A percentile compares a stretch with the other conserved stretches of the same genome.
Evolutionary conservation across 2,113 vertebrate genomes (phyloP).

Genomic region (Microcebus ravelobensis): DNA sequence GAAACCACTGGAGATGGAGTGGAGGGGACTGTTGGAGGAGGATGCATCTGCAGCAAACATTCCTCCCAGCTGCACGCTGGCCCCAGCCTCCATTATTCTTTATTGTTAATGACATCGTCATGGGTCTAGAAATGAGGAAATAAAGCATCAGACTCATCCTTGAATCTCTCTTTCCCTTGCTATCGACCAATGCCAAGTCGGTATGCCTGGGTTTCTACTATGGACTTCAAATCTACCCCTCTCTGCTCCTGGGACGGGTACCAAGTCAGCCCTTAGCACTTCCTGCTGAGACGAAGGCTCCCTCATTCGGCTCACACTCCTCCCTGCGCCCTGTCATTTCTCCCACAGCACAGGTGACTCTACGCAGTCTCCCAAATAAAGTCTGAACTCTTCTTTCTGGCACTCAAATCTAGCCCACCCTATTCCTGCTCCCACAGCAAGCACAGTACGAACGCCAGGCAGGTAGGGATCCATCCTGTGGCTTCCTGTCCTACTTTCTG

Average conservation of each 20-base stretch:
- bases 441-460: neutral
- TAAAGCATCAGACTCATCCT: neutral
- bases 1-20: neutral
- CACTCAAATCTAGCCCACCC: neutral
- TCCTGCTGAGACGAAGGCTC: accelerated
- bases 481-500: neutral
- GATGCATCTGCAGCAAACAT: neutral
- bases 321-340: neutral
- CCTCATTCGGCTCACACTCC: neutral
- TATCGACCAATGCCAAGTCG: neutral
- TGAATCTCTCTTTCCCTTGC: neutral
- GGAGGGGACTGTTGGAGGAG: neutral
- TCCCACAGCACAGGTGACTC: neutral
- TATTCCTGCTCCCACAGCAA: neutral
- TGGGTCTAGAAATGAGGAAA: neutral
- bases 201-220: neutral
- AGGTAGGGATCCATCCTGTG: neutral
- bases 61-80: neutral
- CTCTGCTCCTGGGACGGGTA: no score
- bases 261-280: neutral
- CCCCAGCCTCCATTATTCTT: neutral
- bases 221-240: neutral
- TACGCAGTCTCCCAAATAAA: neutral
- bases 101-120: neutral
- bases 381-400: neutral